Conservation (phyloP, 2,113 vertebrate species). For the Rhinoderma darwinii region DNA sequence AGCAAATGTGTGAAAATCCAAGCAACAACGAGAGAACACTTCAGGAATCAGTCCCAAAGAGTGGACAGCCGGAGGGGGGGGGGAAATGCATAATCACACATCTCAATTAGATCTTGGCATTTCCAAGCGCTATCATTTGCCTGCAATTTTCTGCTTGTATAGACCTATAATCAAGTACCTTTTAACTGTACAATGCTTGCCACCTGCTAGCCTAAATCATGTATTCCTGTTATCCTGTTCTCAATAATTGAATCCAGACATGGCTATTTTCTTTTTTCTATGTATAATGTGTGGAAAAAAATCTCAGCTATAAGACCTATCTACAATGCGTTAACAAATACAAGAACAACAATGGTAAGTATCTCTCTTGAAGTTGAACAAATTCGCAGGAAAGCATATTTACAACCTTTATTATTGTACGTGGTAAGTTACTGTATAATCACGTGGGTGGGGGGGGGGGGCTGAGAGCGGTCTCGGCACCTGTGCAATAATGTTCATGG, state of each 20-base stretch:
- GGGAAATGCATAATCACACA: constrained; percentile 36
- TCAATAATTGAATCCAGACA: constrained; percentile 12
- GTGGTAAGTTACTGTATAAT: too few relatives aligned
- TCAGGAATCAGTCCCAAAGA: constrained; percentile 10
- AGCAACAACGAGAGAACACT: background rate
- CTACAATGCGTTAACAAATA: background rate
- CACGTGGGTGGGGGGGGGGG: too few relatives aligned
- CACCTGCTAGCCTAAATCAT: constrained; percentile 47
- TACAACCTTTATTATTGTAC: background rate
- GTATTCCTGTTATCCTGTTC: background rate
- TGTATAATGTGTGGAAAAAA: background rate
- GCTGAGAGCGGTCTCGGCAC: too few relatives aligned
- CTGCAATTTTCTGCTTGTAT: constrained; percentile 55
- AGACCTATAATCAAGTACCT: constrained; percentile 53
- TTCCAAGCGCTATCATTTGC: constrained; percentile 48
- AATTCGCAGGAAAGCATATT: background rate
- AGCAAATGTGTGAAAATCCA: constrained; percentile 34
- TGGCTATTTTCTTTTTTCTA: background rate
- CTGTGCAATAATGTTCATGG: too few relatives aligned
- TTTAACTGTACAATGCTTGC: constrained; percentile 47
- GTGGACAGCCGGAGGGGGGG: constrained; percentile 23
- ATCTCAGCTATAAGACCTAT: background rate
- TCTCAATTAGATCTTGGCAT: constrained; percentile 57
- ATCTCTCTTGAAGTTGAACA: background rate
- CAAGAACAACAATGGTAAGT: background rate